These are phyloP conservation scores for Lasioglossum villosulum DNA, from an alignment of 2,888 invertebrate genomes.

Conservation along the genomic window DNA sequence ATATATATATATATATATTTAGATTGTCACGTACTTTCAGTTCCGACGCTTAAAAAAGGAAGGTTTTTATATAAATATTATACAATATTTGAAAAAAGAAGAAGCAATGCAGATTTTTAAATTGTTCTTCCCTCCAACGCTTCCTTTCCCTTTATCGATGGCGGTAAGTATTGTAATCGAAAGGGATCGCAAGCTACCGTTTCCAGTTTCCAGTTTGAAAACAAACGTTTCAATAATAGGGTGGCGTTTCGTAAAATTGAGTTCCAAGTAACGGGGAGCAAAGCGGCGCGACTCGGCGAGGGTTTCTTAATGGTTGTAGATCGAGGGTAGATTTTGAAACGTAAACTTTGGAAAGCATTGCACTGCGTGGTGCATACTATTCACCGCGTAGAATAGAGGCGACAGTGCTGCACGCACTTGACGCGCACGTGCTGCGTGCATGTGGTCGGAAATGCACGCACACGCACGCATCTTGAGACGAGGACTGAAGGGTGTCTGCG, in stretches of 20 bases:
- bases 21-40: neutral
- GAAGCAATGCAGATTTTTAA: neutral
- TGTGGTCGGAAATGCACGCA: conserved; percentile 67
- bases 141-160: neutral
- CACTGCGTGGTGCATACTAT: conserved; percentile 23
- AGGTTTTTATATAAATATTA: no score
- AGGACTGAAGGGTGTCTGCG: conserved; percentile 79
- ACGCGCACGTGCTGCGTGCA: conserved; percentile 73
- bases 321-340: conserved; percentile 59
- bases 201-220: neutral
- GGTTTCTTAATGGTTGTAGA: neutral
- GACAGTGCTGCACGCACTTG: conserved; percentile 74
- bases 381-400: conserved; percentile 30
- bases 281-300: neutral
- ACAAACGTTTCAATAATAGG: neutral
- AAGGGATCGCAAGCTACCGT: no score
- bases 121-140: neutral
- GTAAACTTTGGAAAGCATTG: conserved; percentile 56
- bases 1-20: no score
- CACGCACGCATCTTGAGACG: conserved; percentile 58
- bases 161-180: neutral
- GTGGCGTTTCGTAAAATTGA: neutral
- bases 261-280: no score
- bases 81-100: neutral
- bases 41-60: neutral